phyloP scores from a whole-genome alignment of 2,888 invertebrate species.

The Oscheius sp. region DNA sequence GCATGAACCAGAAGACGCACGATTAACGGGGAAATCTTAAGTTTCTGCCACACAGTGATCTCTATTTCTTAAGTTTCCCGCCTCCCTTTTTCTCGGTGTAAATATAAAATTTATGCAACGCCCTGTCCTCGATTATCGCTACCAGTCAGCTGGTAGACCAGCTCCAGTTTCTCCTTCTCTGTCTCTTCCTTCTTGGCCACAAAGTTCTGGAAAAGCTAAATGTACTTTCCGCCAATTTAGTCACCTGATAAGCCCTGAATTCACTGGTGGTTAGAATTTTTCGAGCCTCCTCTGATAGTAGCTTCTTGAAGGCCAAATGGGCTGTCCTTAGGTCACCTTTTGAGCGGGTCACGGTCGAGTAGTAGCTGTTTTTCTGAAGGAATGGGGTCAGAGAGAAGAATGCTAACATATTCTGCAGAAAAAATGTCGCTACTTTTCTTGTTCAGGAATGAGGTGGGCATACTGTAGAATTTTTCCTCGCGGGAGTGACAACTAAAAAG shows the following conservation, averaged over 20 bases:
- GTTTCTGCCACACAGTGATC: neutral
- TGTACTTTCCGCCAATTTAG: neutral
- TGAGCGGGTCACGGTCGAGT: neutral
- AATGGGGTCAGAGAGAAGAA: neutral
- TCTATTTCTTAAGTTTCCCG: conserved; percentile 13
- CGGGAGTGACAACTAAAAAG: too few species aligned
- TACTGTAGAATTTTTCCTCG: too few species aligned
- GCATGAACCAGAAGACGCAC: conserved; percentile 63
- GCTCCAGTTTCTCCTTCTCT: conserved; percentile 11
- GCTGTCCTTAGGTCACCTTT: neutral
- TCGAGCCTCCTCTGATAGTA: neutral
- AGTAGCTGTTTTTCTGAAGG: neutral
- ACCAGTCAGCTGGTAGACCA: neutral
- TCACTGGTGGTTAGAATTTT: neutral
- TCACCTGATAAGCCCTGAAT: neutral
- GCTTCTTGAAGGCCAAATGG: neutral
- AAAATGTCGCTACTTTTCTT: too few species aligned
- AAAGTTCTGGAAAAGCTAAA: neutral
- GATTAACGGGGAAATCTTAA: conserved; percentile 6
- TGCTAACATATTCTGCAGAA: too few species aligned
- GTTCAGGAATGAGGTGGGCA: too few species aligned
- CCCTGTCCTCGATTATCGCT: neutral
- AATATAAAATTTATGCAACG: neutral
- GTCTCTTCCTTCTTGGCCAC: neutral
- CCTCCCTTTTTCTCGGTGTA: neutral